These are phyloP conservation scores for Ailurus styani DNA, from an alignment of 2,113 vertebrate species.

Conservation along the genomic window DNA sequence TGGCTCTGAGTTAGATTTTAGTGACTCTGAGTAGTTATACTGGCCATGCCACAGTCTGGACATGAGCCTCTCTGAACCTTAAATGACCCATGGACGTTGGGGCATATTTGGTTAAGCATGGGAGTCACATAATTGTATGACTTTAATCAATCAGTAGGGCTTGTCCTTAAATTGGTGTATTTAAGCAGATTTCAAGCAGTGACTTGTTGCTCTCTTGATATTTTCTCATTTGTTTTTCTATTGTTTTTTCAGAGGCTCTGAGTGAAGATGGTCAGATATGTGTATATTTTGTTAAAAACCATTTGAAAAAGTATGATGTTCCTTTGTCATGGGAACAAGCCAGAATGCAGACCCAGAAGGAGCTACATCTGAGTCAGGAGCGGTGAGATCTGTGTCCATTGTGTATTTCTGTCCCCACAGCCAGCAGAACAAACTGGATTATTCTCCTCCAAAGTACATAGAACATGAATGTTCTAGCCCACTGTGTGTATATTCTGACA, in stretches of 20 bases:
- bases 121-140: background rate
- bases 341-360: constrained; percentile 82
- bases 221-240: background rate
- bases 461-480: background rate
- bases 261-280: constrained; percentile 89
- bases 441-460: background rate
- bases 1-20: background rate
- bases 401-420: background rate
- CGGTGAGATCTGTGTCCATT: constrained; percentile 69
- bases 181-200: background rate
- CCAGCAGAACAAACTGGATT: background rate
- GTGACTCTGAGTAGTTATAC: background rate
- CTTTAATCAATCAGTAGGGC: background rate
- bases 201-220: background rate
- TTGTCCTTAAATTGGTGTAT: background rate
- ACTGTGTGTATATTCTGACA: background rate
- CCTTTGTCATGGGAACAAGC: constrained; percentile 89
- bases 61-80: background rate
- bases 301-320: constrained; percentile 82
- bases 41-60: background rate
- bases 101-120: background rate
- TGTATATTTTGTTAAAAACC: constrained; percentile 88
- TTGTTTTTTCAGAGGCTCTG: constrained; percentile 84
- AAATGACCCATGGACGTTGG: background rate
- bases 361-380: constrained; percentile 58